Conservation (phyloP, 2,888 invertebrate genomes). For the Nephrocerus scutellatus region DNA sequence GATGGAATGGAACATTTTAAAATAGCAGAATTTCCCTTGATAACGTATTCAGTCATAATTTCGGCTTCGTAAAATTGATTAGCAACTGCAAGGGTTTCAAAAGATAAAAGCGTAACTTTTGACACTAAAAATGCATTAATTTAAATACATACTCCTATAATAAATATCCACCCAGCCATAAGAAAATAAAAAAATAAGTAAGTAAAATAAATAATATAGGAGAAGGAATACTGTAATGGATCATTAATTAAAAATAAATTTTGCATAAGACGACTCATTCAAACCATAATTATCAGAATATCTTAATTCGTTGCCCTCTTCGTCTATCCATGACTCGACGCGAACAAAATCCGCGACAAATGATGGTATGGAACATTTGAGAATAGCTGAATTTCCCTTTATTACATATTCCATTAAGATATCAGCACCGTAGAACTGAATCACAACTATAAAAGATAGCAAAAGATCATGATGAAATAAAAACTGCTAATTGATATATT, state of each 20-base stretch:
- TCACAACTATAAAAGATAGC: constrained; percentile 54
- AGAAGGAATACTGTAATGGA: constrained; percentile 13
- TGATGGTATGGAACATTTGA: constrained; percentile 68
- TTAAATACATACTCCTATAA: neutral
- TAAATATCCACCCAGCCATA: constrained; percentile 3
- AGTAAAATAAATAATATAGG: constrained; percentile 3
- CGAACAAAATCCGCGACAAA: constrained; percentile 68
- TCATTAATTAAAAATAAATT: constrained; percentile 3
- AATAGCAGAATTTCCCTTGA: constrained; percentile 64
- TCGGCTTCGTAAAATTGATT: constrained; percentile 67
- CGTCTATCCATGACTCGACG: constrained; percentile 65
- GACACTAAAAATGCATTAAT: constrained; percentile 5
- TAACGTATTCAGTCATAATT: constrained; percentile 67
- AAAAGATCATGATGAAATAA: constrained; percentile 27
- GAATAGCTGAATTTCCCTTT: constrained; percentile 62
- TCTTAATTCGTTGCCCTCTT: constrained; percentile 52
- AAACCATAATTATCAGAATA: constrained; percentile 51
- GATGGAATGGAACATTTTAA: constrained; percentile 68
- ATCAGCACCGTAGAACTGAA: constrained; percentile 65
- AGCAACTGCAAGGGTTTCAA: constrained; percentile 53
- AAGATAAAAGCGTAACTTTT: neutral
- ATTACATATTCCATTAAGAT: constrained; percentile 68
- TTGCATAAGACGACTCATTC: constrained; percentile 25
- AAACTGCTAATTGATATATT: neutral
- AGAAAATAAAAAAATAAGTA: neutral